phyloP scores from a whole-genome alignment of 2,888 invertebrate species.

The Agrypnus murinus region DNA sequence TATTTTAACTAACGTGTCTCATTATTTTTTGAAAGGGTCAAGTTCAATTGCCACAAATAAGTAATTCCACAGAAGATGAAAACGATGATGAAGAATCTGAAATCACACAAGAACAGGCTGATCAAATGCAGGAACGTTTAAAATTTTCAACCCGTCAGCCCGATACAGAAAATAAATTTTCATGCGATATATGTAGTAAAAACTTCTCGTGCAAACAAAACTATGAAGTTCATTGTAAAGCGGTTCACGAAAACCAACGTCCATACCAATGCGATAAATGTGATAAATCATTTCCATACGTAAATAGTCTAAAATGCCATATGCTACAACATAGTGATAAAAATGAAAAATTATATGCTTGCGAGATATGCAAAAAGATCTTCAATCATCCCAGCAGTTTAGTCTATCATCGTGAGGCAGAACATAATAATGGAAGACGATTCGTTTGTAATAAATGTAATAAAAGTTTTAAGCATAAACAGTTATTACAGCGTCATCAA shows the following conservation, averaged over 20 bases:
- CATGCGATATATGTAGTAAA: constrained; percentile 77
- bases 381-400: constrained; percentile 84
- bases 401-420: constrained; percentile 83
- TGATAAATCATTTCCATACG: constrained; percentile 76
- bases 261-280: constrained; percentile 77
- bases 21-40: constrained; percentile 47
- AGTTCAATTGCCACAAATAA: constrained; percentile 50
- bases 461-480: constrained; percentile 84
- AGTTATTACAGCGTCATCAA: constrained; percentile 84
- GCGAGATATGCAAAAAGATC: constrained; percentile 81
- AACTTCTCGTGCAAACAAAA: constrained; percentile 76
- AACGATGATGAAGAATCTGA: background rate
- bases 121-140: background rate
- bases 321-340: constrained; percentile 73
- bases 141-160: background rate
- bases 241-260: constrained; percentile 75
- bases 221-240: constrained; percentile 76
- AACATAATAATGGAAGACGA: constrained; percentile 77
- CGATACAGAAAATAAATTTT: constrained; percentile 51
- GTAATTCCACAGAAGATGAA: background rate
- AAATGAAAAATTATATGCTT: constrained; percentile 73
- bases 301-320: constrained; percentile 77
- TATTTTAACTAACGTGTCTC: no score
- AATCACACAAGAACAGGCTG: background rate
- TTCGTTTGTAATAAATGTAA: constrained; percentile 85